Percentiles rank a stretch among this genome's conserved stretches.
phyloP scores from a whole-genome alignment of 1,140 invertebrate genomes.

The Aphelenchoides fujianensis region DNA sequence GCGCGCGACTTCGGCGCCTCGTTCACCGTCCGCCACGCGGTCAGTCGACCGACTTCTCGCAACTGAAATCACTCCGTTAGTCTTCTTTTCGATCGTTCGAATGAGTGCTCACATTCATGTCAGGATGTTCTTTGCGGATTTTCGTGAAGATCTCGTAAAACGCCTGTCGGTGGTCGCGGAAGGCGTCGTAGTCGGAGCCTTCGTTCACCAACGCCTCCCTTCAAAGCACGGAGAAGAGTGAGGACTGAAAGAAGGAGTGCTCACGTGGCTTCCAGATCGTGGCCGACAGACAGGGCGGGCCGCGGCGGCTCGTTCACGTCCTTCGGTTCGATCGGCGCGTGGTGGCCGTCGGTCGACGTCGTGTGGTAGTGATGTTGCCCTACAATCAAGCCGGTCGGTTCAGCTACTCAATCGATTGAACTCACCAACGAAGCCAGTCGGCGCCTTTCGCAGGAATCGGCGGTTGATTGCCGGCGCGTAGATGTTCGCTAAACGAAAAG shows the following conservation, averaged over 20 bases:
- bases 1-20: conserved; percentile 90
- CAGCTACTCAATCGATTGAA: too few species aligned
- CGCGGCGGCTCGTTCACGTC: background rate
- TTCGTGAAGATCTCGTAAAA: conserved; percentile 85
- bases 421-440: background rate
- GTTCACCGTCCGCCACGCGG: conserved; percentile 84
- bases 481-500: too few species aligned
- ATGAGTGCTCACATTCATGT: too few species aligned
- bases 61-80: too few species aligned
- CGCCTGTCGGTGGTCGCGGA: conserved; percentile 83
- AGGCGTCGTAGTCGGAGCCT: conserved; percentile 61
- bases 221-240: too few species aligned
- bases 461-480: conserved; percentile 13
- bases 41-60: conserved; percentile 80
- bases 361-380: conserved; percentile 2
- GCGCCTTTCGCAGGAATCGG: background rate
- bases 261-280: conserved; percentile 19
- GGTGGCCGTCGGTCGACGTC: background rate
- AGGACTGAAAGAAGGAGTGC: too few species aligned
- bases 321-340: background rate
- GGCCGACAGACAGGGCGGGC: background rate
- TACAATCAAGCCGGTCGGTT: too few species aligned
- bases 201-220: conserved; percentile 11
- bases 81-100: too few species aligned
- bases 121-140: conserved; percentile 79